Base-by-base conservation (phyloP, 2,113 vertebrate species). In the Glaucidium brasilianum region DNA sequence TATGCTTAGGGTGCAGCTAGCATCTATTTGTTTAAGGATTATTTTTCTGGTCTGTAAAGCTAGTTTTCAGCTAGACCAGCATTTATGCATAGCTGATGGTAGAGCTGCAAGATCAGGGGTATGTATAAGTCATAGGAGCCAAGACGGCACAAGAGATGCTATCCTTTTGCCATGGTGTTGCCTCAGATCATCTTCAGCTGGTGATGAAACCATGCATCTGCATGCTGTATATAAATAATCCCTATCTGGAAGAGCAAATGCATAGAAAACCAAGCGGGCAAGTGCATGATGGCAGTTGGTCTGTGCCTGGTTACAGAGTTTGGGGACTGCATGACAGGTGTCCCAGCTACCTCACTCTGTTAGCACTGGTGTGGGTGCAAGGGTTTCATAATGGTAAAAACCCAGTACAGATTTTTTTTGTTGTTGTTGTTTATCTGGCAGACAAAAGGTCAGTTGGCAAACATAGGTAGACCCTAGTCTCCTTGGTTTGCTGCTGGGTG, bases 101-200 rank as follows among this genome's bases (percentile, higher is more conserved):
- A 45, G 16, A 75, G 14, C 37, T 56, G 64, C 18, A 15, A n/a
- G 43, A 11, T 30, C 18, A 23, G 6, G 26, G 18, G 41, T 41
- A 7, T 1, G 1, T 34, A 1, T 4, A 60, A 68, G 47, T 22
- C 29, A 2, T 4, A 30, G 41, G 39, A 56, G 45, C 25, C 34
- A 11, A 7, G 18, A 8, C 9, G n/a, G 50, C 18, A 12, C 41
- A 69, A 6, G 63, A 9, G 9, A 50, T 9, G 23, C 27, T 50
- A 1, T 15, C 7, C 8, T 39, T 63, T n/a, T 50, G 75, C 58
- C 2, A 10, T 30, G 34, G 10, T 22, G 11, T 22, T 72, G 34
- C 19, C 43, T 69, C 22, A 11, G 75, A 13, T 18, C 4, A 63
- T 3, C 45, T 67, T 60, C 45, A 52, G 5, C 12, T n/a, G 39